Conservation (phyloP, 1,140 invertebrate species). For the Calliphora vicina region DNA sequence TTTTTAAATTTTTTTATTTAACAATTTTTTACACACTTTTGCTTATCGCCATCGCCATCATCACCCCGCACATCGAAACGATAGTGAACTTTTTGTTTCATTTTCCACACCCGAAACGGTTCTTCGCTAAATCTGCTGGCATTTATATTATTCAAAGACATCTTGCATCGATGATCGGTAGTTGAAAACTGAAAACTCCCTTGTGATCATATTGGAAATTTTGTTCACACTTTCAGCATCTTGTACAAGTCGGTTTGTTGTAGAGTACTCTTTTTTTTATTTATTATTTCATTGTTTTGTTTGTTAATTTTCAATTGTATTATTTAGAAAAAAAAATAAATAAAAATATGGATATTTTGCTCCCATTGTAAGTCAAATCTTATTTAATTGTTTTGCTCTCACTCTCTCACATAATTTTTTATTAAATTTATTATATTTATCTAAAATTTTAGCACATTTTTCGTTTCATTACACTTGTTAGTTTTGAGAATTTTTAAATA, state of each 20-base stretch:
- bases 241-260: background rate
- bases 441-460: slow-evolving; percentile 26
- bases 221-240: background rate
- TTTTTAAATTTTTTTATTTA: background rate
- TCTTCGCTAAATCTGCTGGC: slow-evolving; percentile 43
- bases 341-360: too few species aligned
- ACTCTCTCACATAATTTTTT: background rate
- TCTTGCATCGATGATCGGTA: slow-evolving; percentile 38
- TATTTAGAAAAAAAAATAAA: background rate
- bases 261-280: background rate
- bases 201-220: background rate
- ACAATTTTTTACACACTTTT: slow-evolving; percentile 36
- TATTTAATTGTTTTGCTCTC: background rate
- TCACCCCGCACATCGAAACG: slow-evolving; percentile 47
- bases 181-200: background rate
- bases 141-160: slow-evolving; percentile 55
- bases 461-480: background rate
- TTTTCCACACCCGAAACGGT: slow-evolving; percentile 53
- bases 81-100: slow-evolving; percentile 58
- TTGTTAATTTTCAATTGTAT: background rate
- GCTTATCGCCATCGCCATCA: background rate
- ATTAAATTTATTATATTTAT: background rate
- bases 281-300: too few species aligned
- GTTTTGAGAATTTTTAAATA: background rate
- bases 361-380: background rate